These are phyloP conservation scores for Rhinella marina DNA, from an alignment of 2,797 vertebrate genomes.

Conservation along the genomic window DNA sequence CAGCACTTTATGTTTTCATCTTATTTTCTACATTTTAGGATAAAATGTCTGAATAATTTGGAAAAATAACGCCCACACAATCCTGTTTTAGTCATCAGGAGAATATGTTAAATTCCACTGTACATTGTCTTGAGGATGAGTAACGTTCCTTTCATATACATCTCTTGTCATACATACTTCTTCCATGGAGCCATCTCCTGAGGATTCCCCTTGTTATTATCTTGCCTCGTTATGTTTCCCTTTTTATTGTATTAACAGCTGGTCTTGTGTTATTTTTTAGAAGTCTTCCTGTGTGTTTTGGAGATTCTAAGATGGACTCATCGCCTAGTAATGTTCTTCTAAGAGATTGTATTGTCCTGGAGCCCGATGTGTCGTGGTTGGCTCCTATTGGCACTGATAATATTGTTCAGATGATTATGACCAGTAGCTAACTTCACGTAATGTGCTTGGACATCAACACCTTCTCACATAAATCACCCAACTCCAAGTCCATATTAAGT, in stretches of 20 bases:
- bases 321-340: not conserved
- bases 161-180: not conserved
- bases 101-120: not conserved
- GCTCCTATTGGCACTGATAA: not conserved
- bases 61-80: not conserved
- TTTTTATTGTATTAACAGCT: not conserved
- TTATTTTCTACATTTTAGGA: not conserved
- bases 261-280: not conserved
- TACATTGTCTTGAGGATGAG: not conserved
- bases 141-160: not conserved
- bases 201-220: not conserved
- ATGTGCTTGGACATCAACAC: not conserved
- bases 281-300: not conserved
- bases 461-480: not conserved
- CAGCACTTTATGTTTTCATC: not conserved
- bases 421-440: not conserved
- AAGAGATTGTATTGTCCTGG: not conserved
- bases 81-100: not conserved
- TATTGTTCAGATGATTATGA: not conserved
- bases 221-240: not conserved
- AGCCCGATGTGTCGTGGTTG: not conserved
- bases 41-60: not conserved
- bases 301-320: not conserved
- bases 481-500: not conserved
- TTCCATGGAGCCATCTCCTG: not conserved